A percentile compares a stretch with the other conserved stretches of the same genome.
Evolutionary conservation across 2,888 invertebrate species (phyloP).

Genomic region (Netelia inedita): DNA sequence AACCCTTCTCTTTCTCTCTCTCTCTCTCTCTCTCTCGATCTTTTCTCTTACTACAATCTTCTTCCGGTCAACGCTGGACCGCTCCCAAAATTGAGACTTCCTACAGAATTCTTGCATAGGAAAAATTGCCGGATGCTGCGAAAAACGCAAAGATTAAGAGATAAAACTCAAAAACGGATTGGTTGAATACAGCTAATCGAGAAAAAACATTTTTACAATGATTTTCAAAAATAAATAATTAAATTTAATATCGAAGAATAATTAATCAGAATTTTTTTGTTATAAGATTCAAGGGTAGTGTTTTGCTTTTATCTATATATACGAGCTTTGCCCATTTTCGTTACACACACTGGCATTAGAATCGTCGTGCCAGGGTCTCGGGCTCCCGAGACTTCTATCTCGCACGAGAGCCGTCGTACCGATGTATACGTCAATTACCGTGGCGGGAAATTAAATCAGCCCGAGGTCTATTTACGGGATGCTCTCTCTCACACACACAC

Average conservation of each 20-base stretch:
- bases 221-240: no score
- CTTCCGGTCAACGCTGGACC: conserved; percentile 57
- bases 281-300: background rate
- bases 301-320: background rate
- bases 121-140: background rate
- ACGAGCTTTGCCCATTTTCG: conserved; percentile 2
- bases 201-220: no score
- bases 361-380: conserved; percentile 21
- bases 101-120: background rate
- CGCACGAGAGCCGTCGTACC: conserved; percentile 37
- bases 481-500: conserved; percentile 38
- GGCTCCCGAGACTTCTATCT: background rate
- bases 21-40: conserved; percentile 16
- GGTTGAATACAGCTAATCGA: no score
- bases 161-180: no score
- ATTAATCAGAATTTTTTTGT: background rate
- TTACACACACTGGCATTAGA: background rate
- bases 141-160: no score
- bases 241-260: background rate
- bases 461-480: conserved; percentile 78
- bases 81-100: conserved; percentile 48
- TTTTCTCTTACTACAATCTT: background rate
- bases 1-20: conserved; percentile 7
- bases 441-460: conserved; percentile 83
- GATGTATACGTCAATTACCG: conserved; percentile 77